Conservation (phyloP, 2,888 invertebrate genomes). For the Callimorpha dominula region DNA sequence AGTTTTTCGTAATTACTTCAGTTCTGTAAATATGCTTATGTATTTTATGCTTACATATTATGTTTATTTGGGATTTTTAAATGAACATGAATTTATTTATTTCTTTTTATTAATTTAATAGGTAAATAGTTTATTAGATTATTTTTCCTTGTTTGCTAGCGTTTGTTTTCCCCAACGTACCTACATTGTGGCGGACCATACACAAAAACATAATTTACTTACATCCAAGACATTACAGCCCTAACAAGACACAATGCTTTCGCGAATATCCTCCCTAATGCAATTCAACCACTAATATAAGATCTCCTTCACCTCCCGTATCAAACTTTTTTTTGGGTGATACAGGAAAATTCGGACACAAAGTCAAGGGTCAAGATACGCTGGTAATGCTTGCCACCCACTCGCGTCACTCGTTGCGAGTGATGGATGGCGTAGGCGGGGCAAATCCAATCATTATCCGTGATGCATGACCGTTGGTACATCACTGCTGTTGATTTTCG, state of each 20-base stretch:
- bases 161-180: constrained; percentile 3
- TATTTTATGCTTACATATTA: not conserved
- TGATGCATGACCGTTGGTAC: constrained; percentile 84
- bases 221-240: constrained; percentile 82
- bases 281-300: constrained; percentile 54
- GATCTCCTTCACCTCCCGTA: constrained; percentile 53
- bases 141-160: not conserved
- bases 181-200: constrained; percentile 57
- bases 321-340: constrained; percentile 7
- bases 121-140: too few species aligned
- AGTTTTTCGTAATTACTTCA: not conserved
- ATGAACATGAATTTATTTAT: constrained; percentile 3
- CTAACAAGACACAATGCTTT: constrained; percentile 85
- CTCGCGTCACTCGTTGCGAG: constrained; percentile 76
- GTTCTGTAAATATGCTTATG: too few species aligned
- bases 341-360: constrained; percentile 40
- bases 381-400: constrained; percentile 65
- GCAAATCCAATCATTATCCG: constrained; percentile 86
- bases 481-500: constrained; percentile 72
- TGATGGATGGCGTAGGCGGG: constrained; percentile 86
- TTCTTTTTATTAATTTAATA: not conserved
- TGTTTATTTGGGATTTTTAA: not conserved
- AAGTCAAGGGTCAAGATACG: constrained; percentile 65
- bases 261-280: constrained; percentile 75
- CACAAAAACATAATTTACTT: constrained; percentile 81